phyloP scores from a whole-genome alignment of 2,113 vertebrate species.

The Pedionomus torquatus region DNA sequence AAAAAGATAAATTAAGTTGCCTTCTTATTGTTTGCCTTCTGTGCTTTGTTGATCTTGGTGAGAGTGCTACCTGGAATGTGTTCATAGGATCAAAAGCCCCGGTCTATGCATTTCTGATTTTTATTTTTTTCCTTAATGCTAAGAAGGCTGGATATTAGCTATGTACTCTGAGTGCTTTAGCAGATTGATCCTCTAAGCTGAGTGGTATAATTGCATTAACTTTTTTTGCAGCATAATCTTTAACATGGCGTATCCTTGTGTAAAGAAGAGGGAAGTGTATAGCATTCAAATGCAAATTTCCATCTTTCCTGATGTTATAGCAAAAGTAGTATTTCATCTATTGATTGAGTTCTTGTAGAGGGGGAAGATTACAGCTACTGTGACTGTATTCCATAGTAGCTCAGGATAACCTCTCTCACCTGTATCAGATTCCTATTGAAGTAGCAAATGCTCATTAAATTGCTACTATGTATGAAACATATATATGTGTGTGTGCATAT shows the following conservation, averaged over 20 bases:
- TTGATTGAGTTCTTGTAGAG: background rate
- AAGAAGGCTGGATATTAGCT: background rate
- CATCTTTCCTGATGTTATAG: background rate
- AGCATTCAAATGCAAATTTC: background rate
- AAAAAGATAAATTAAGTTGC: background rate
- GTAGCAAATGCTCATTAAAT: background rate
- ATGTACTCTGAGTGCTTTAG: background rate
- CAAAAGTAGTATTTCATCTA: background rate
- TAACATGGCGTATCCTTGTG: background rate
- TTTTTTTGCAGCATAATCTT: background rate
- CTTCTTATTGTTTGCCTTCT: background rate
- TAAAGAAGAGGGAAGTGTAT: background rate
- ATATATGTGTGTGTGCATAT: background rate
- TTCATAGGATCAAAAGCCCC: background rate
- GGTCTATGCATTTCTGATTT: background rate
- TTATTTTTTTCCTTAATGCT: background rate
- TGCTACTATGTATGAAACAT: fast-evolving
- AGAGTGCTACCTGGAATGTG: background rate
- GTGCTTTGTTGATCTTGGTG: background rate
- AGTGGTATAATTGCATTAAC: background rate
- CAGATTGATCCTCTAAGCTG: background rate
- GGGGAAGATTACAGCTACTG: background rate
- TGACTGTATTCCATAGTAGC: background rate
- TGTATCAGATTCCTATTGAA: background rate
- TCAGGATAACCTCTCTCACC: background rate